These are phyloP conservation scores for Epinephelus lanceolatus DNA, from an alignment of 2,113 vertebrate species.

Conservation along the genomic window DNA sequence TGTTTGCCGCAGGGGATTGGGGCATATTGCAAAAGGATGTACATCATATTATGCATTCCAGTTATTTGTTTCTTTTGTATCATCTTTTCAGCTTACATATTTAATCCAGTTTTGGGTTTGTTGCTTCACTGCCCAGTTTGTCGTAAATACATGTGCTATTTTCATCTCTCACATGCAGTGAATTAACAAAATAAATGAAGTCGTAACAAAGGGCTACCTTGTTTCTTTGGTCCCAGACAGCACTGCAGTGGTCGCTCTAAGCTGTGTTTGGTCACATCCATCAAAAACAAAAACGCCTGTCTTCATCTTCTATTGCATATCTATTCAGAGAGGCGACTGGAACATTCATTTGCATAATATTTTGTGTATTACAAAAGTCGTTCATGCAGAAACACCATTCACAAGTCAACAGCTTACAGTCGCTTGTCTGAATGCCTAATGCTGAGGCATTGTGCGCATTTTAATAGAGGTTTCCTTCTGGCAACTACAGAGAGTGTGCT, in stretches of 20 bases:
- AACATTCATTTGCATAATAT: slow-evolving; percentile 49
- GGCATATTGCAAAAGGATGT: neutral
- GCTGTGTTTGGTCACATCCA: slow-evolving; percentile 7
- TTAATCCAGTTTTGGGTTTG: slow-evolving; percentile 35
- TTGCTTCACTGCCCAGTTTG: slow-evolving; percentile 36
- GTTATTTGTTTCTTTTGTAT: neutral
- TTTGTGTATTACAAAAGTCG: slow-evolving; percentile 34
- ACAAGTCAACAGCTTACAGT: slow-evolving; percentile 10
- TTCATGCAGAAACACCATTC: slow-evolving; percentile 47
- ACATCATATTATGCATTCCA: neutral
- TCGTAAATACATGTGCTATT: neutral
- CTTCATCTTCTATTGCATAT: slow-evolving; percentile 20
- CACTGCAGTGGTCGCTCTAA: neutral
- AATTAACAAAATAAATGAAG: slow-evolving; percentile 44
- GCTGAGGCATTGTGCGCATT: neutral
- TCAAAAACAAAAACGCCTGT: slow-evolving; percentile 17
- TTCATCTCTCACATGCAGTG: slow-evolving; percentile 26
- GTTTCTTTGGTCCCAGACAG: slow-evolving; percentile 6
- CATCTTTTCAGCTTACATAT: slow-evolving; percentile 17
- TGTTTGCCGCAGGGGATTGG: neutral
- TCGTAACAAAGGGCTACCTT: neutral
- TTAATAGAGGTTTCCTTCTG: slow-evolving; percentile 1
- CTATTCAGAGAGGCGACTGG: slow-evolving; percentile 1
- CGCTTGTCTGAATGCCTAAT: slow-evolving; percentile 17
- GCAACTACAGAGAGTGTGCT: neutral